These are phyloP conservation scores for Diplodus sargus DNA, from an alignment of 2,797 vertebrate species.

Conservation along the genomic window DNA sequence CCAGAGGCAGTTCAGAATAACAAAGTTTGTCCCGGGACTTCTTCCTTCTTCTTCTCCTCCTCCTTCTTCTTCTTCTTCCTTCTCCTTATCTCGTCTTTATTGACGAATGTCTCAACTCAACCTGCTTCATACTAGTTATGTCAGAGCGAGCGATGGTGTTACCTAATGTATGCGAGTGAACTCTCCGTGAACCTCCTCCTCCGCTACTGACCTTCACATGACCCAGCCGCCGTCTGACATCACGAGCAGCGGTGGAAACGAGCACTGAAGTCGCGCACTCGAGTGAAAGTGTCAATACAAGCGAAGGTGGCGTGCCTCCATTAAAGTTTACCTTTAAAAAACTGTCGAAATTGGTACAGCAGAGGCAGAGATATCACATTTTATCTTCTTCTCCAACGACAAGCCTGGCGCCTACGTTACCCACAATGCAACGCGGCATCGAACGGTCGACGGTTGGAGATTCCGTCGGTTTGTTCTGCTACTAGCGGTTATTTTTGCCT, in stretches of 20 bases:
- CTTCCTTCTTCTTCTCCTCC: constrained; percentile 84
- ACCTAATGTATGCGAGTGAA: constrained; percentile 97
- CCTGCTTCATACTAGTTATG: constrained; percentile 93
- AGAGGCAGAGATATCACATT: background rate
- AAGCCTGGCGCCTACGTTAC: background rate
- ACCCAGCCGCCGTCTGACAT: constrained; percentile 92
- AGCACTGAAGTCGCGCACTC: background rate
- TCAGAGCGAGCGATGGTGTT: constrained; percentile 92
- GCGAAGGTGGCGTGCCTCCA: background rate
- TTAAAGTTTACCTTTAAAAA: background rate
- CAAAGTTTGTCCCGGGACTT: constrained; percentile 65
- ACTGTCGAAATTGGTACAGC: background rate
- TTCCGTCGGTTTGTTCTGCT: background rate
- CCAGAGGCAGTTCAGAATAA: constrained; percentile 61
- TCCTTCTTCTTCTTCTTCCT: constrained; percentile 81
- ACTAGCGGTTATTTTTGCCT: background rate
- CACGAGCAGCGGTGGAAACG: constrained; percentile 74
- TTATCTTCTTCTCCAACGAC: background rate
- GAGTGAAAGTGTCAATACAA: background rate
- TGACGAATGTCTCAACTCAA: constrained; percentile 88
- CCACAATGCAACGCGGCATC: background rate
- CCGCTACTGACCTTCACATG: constrained; percentile 95
- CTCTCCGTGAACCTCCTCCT: constrained; percentile 93
- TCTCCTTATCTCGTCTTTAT: constrained; percentile 83
- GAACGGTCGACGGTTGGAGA: background rate